A percentile compares a stretch with the other conserved stretches of the same genome.
These are phyloP conservation scores for Orestias chungarensis DNA, from an alignment of 2,797 vertebrate genomes.

Conservation along the genomic window DNA sequence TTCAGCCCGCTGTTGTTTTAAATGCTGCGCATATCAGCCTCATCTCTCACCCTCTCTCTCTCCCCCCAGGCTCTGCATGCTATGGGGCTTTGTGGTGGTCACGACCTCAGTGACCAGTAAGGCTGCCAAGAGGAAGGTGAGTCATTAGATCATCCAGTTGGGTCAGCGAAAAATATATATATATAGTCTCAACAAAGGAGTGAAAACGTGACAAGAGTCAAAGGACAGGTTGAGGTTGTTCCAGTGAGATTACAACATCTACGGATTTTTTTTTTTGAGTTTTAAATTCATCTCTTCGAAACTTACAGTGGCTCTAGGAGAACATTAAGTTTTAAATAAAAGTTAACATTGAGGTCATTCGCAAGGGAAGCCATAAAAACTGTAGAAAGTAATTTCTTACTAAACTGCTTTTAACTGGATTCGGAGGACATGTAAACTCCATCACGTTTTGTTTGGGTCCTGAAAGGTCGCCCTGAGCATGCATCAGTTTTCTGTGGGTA, in stretches of 20 bases:
- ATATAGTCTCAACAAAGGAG: conserved; percentile 20
- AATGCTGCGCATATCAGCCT: conserved; percentile 11
- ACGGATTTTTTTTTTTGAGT: no score
- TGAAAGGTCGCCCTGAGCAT: neutral
- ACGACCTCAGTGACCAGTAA: conserved; percentile 67
- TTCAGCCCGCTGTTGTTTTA: conserved; percentile 46
- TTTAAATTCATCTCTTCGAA: neutral
- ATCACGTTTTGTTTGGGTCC: neutral
- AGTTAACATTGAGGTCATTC: neutral
- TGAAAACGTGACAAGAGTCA: conserved; percentile 27
- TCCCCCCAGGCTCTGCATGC: conserved; percentile 72
- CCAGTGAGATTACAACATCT: conserved; percentile 3
- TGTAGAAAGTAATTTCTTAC: neutral
- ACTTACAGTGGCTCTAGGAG: neutral
- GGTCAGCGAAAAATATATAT: conserved; percentile 23
- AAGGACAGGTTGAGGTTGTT: conserved; percentile 10
- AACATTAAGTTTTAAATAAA: neutral
- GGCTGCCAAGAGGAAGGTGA: conserved; percentile 77
- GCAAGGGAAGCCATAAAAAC: neutral
- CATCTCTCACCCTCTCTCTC: conserved; percentile 19
- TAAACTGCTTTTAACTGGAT: neutral
- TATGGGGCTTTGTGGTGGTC: conserved; percentile 75
- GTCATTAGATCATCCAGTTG: conserved; percentile 56
- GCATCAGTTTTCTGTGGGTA: neutral
- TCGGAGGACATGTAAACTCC: neutral